A percentile compares a stretch with the other conserved stretches of the same genome.
These are phyloP conservation scores for Sarcophaga subvicina DNA, from an alignment of 2,888 invertebrate species.

Conservation along the genomic window DNA sequence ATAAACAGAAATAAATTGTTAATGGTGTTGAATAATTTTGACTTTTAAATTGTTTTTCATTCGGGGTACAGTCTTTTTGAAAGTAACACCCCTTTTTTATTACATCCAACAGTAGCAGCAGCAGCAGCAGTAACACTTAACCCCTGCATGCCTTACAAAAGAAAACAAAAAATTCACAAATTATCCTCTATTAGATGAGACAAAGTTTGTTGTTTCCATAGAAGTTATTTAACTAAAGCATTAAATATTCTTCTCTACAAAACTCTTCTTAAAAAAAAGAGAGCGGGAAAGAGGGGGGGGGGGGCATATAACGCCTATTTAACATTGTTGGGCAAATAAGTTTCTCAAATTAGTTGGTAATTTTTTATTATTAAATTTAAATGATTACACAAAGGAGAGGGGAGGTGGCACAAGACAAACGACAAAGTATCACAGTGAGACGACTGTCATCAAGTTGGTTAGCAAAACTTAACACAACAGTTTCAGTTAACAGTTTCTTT, in stretches of 20 bases:
- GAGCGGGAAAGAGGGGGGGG: too few relatives aligned
- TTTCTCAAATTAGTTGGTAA: conserved; percentile 29
- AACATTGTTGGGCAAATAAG: neutral
- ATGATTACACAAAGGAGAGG: neutral
- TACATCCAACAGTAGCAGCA: neutral
- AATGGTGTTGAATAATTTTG: conserved; percentile 16
- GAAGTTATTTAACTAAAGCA: neutral
- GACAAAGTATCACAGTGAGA: neutral
- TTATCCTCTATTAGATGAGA: neutral
- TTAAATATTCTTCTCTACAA: neutral
- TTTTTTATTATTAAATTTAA: conserved; percentile 40
- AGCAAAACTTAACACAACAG: conserved; percentile 30
- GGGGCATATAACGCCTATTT: too few relatives aligned
- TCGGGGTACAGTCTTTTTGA: neutral
- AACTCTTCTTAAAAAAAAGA: too few relatives aligned
- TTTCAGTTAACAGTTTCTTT: conserved; percentile 1
- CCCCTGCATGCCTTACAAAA: neutral
- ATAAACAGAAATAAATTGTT: conserved; percentile 21
- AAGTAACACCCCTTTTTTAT: neutral
- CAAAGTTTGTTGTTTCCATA: neutral
- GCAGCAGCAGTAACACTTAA: too few relatives aligned
- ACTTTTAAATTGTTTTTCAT: conserved; percentile 16
- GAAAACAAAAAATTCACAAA: neutral
- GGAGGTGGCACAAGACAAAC: neutral
- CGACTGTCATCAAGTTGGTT: neutral